Evolutionary conservation across 2,888 invertebrate genomes (phyloP).

Genomic region (Cantharis lateralis): DNA sequence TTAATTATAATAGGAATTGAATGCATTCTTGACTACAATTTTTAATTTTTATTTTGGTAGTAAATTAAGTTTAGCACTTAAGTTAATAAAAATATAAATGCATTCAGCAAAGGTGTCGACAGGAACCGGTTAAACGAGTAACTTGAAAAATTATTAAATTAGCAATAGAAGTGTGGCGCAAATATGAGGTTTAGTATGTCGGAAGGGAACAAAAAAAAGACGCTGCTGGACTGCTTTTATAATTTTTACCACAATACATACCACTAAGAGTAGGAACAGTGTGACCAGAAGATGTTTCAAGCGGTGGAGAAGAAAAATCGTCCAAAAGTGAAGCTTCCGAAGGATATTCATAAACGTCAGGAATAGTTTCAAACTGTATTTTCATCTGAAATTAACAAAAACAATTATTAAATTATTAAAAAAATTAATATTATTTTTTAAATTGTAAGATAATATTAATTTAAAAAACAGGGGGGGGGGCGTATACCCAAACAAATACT

Average conservation of each 20-base stretch:
- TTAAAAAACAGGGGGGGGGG: no score
- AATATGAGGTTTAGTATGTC: background rate
- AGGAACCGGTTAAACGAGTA: background rate
- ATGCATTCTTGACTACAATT: no score
- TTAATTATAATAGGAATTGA: no score
- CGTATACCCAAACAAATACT: no score
- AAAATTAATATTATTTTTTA: no score
- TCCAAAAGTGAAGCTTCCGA: conserved; percentile 83
- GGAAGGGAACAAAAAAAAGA: background rate
- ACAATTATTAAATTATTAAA: no score
- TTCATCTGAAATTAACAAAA: conserved; percentile 70
- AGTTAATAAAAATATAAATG: background rate
- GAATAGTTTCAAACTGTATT: conserved; percentile 87
- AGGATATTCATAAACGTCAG: conserved; percentile 91
- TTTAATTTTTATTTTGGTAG: no score
- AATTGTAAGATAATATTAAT: no score
- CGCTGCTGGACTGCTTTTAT: no score
- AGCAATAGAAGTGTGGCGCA: background rate
- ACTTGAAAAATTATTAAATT: background rate
- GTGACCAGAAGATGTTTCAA: conserved; percentile 18
- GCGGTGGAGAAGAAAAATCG: conserved; percentile 53
- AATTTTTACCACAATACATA: conserved; percentile 6
- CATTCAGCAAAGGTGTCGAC: no score
- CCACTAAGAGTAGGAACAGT: conserved; percentile 27
- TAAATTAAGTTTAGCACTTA: no score